Percentiles rank a stretch among this genome's conserved stretches.
Conservation (phyloP, 2,888 invertebrate genomes). For the Chirona hameri region DNA sequence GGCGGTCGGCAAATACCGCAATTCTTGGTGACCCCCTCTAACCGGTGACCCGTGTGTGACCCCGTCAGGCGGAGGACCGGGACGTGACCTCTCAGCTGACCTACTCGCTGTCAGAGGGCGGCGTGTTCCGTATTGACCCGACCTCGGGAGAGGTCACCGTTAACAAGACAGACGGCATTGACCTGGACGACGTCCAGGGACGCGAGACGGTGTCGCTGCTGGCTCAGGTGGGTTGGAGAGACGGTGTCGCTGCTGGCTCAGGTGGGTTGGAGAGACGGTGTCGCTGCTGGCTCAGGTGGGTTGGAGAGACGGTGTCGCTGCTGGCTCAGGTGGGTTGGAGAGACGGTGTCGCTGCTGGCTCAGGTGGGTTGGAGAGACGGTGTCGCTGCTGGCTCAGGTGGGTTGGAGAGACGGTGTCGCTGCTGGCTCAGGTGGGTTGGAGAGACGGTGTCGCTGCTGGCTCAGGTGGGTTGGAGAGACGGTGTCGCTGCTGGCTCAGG, state of each 20-base stretch:
- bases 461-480: background rate
- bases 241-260: no score
- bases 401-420: no score
- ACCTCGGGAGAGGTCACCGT: constrained; percentile 49
- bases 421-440: no score
- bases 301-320: background rate
- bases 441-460: background rate
- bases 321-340: background rate
- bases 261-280: background rate
- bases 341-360: no score
- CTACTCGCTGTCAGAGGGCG: constrained; percentile 63
- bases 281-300: background rate
- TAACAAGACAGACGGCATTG: constrained; percentile 53
- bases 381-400: background rate
- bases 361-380: no score
- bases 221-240: background rate
- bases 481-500: no score
- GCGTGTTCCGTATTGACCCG: constrained; percentile 46
- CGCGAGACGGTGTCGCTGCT: background rate
- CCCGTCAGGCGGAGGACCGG: constrained; percentile 66
- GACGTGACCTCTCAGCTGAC: constrained; percentile 76
- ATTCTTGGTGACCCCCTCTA: background rate
- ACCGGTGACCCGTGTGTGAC: background rate
- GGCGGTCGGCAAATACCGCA: no score
- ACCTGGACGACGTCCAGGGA: constrained; percentile 54